Evolutionary conservation across 2,888 invertebrate species (phyloP).

Genomic region (Hipparchia sbordonii): DNA sequence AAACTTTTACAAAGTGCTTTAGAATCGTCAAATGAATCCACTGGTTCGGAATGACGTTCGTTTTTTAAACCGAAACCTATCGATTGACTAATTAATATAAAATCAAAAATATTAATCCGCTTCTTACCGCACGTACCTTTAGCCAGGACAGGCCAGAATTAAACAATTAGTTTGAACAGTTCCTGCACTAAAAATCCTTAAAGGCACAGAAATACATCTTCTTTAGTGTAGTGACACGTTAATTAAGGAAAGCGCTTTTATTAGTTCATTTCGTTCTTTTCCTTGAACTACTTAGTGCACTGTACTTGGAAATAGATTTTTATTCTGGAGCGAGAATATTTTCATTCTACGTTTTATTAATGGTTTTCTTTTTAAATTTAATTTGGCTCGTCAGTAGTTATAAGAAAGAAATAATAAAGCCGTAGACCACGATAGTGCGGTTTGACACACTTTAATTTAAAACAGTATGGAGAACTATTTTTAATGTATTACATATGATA

Average conservation of each 20-base stretch:
- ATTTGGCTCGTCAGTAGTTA: too few relatives aligned
- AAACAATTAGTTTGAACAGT: slow-evolving; percentile 39
- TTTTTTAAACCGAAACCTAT: too few relatives aligned
- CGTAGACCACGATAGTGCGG: too few relatives aligned
- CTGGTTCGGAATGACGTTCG: too few relatives aligned
- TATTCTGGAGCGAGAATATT: neutral
- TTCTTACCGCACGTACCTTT: slow-evolving; percentile 19
- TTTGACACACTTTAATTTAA: too few relatives aligned
- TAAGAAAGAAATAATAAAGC: too few relatives aligned
- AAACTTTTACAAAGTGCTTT: too few relatives aligned
- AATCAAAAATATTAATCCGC: neutral
- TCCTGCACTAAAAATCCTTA: slow-evolving; percentile 37
- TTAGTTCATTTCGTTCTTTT: slow-evolving; percentile 22
- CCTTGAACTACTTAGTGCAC: slow-evolving; percentile 3
- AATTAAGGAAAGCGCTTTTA: slow-evolving; percentile 37
- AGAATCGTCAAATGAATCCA: too few relatives aligned
- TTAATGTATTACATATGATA: too few relatives aligned
- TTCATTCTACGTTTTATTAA: neutral
- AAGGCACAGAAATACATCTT: slow-evolving; percentile 37
- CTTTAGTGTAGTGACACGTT: slow-evolving; percentile 37
- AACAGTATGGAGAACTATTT: too few relatives aligned
- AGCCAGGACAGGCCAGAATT: slow-evolving; percentile 26
- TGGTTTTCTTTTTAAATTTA: neutral
- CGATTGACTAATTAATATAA: neutral
- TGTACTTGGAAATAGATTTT: slow-evolving; percentile 10